Base-by-base conservation (phyloP, 2,113 vertebrate genomes). In the Gymnogyps californianus region DNA sequence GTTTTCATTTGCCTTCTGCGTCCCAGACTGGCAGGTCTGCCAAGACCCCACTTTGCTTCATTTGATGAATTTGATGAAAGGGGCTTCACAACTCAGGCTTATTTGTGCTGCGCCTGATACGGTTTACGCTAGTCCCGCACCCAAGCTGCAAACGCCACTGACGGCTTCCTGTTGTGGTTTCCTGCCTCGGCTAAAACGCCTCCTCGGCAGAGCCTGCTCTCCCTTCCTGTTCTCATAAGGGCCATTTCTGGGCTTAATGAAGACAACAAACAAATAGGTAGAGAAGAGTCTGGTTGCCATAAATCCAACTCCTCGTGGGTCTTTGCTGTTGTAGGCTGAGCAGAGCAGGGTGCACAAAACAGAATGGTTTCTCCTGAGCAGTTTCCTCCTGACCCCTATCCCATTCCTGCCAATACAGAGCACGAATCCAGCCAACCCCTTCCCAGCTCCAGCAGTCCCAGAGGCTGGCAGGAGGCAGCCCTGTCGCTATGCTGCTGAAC, bases 101-200 rank as follows among this genome's bases (percentile, higher is more conserved):
- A 3, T 80, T 62, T 34, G n/a, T 77, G 77, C 87, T 58, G 81
- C 1, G n/a, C 58, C 80, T 70, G 38, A 28, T 34, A 28, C 0
- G 7, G 77, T 80, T 97, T 57, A 61, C 3, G 3, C 81, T 12
- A 4, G 46, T 91, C 93, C 79, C 7, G 84, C 72, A 62, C 29
- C 46, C 46, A 21, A 61, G 66, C 85, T 93, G 66, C 59, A 58
- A 90, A 87, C 22, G 1, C 93, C 87, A 49, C 95, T 67, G 87
- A 34, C 1, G 36, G 94, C 83, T 97, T 97, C 97, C 97, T 96
- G 96, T 89, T 95, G 96, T 83, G 97, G 97, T 97, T 97, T 97
- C 97, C 97, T 97, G 97, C 87, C 84, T 83, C 22, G 2, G 49
- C 86, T 91, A 17, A 25, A 88, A 94, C 34, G 2, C 81, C 95